These are phyloP conservation scores for Limonius californicus DNA, from an alignment of 1,140 invertebrate species.

Conservation along the genomic window DNA sequence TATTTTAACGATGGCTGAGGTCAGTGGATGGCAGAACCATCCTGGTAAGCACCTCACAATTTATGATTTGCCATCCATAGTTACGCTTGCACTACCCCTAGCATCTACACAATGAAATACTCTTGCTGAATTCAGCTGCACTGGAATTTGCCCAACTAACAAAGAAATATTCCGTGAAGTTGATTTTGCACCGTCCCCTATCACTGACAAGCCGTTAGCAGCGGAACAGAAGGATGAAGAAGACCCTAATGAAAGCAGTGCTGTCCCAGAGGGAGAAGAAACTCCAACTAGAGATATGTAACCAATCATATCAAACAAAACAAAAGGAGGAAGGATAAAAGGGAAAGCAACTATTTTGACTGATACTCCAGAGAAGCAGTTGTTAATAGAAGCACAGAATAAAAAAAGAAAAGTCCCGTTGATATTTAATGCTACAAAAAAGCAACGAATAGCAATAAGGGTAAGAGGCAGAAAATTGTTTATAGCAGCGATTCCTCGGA, in stretches of 20 bases:
- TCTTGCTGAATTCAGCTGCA: conserved; percentile 44
- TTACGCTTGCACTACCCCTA: conserved; percentile 42
- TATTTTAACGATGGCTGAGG: conserved; percentile 38
- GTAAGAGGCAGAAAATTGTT: background rate
- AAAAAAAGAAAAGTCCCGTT: conserved; percentile 4
- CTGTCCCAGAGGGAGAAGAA: background rate
- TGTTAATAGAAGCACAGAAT: background rate
- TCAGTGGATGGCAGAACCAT: conserved; percentile 46
- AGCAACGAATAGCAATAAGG: too few relatives aligned
- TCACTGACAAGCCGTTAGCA: conserved; percentile 39
- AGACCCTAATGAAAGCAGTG: background rate
- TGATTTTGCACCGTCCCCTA: conserved; percentile 40
- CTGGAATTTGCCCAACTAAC: conserved; percentile 46
- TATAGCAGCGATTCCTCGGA: background rate
- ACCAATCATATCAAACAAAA: too few relatives aligned
- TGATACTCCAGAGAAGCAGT: background rate
- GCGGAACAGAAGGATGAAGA: background rate
- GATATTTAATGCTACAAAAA: too few relatives aligned
- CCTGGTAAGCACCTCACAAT: conserved; percentile 49
- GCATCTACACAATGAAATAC: conserved; percentile 47
- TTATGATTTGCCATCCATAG: conserved; percentile 48
- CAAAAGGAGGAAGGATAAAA: background rate
- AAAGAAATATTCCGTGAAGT: conserved; percentile 39
- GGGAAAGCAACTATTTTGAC: background rate
- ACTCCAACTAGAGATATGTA: background rate